Base-by-base conservation (phyloP, 2,113 vertebrate species). In the Scortum barcoo region DNA sequence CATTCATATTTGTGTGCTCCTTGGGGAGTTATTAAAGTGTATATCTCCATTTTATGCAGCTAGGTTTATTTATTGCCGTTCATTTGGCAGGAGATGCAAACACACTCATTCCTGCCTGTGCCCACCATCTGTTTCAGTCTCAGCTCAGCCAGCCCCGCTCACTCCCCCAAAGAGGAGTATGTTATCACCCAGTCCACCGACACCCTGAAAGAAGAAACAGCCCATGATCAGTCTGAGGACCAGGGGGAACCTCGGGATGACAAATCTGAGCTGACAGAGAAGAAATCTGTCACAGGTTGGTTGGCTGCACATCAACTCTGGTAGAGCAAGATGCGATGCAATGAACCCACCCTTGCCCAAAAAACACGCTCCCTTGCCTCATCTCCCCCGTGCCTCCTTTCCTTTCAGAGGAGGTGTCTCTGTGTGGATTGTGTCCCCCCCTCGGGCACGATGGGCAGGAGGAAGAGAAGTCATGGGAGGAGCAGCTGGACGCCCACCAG, bases 401-500 rank as follows among this genome's bases (percentile, higher is more conserved):
- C 28, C 71, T 89, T 81, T 70, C 84, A 92, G 93, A 92, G 89
- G 97, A 92, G 94, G 94, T 95, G 92, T 87, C 86, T 83, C 91
- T 51, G 85, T 94, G 84, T 46, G 95, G 96, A 79, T 81, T 95
- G 91, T 42, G 93, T 85, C 50, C 91, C 73, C 33, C 95, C 73
- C 84, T 90, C 86, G 95, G 96, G 95, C 93, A 95, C 86, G 75
- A 93, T 79, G 93, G 74, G 12, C 90, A 89, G 4, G 95, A 88
- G 54, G 88, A 97, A 85, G 97, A 97, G 83, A 95, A 91, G 71
- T 96, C 97, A 76, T 99, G 98, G 98, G 98, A 98, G 87, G 98
- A 99, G 69, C 97, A 98, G 92, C 95, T 99, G 85, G 85, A 97
- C 88, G 96, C 96, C 60, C 97, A 99, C 83, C 98, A 99, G 92